Evolutionary conservation across 2,113 vertebrate species (phyloP).

Genomic region (Sphyrna mokarran): DNA sequence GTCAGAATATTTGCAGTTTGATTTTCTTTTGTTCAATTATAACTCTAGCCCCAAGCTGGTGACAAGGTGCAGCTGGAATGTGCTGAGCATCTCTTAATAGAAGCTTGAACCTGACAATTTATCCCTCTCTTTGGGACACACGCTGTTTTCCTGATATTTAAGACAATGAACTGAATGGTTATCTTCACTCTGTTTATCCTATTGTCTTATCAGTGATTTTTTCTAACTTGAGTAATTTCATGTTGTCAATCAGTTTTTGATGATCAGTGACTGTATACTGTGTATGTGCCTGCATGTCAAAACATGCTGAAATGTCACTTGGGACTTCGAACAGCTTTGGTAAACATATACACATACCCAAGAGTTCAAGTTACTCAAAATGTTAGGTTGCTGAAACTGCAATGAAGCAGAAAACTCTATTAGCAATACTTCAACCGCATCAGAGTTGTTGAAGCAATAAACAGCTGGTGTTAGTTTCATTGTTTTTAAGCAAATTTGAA

Average conservation of each 20-base stretch:
- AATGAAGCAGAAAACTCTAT: not conserved
- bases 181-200: not conserved
- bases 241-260: not conserved
- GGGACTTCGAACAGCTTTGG: constrained; percentile 10
- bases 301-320: not conserved
- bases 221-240: not conserved
- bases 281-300: not conserved
- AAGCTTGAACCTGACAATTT: not conserved
- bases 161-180: not conserved
- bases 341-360: not conserved
- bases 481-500: not conserved
- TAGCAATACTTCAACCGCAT: not conserved
- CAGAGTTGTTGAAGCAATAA: not conserved
- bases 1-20: not conserved
- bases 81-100: not conserved
- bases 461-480: constrained; percentile 10
- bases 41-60: not conserved
- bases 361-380: not conserved
- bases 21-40: not conserved
- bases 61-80: not conserved
- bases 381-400: not conserved
- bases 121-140: not conserved
- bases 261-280: not conserved
- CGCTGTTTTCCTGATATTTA: not conserved
- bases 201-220: not conserved